Evolutionary conservation across 2,888 invertebrate species (phyloP).

Genomic region (Rhagonycha fulva): DNA sequence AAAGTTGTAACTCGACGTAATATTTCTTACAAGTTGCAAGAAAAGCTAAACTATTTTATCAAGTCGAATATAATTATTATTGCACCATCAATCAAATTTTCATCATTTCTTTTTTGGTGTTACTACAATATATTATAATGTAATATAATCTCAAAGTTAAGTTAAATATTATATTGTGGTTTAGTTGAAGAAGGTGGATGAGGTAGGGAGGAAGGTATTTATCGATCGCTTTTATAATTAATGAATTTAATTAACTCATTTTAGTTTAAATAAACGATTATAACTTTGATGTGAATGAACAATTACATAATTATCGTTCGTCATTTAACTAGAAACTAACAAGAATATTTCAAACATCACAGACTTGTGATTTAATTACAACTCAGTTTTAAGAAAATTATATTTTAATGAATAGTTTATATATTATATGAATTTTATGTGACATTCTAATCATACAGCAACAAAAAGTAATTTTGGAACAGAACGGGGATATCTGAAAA

Average conservation of each 20-base stretch:
- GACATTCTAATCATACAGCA: slow-evolving; percentile 31
- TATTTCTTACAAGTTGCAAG: background rate
- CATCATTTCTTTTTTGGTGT: background rate
- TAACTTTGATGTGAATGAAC: background rate
- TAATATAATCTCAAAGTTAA: background rate
- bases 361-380: background rate
- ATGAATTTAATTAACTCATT: slow-evolving; percentile 2
- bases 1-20: background rate
- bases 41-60: background rate
- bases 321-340: background rate
- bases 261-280: slow-evolving; percentile 1
- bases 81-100: background rate
- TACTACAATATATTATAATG: background rate
- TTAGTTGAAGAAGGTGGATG: background rate
- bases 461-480: slow-evolving; percentile 29
- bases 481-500: slow-evolving; percentile 29
- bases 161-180: background rate
- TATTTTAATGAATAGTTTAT: slow-evolving; percentile 26
- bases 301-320: background rate
- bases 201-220: background rate
- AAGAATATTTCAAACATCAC: background rate
- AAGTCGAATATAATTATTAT: background rate
- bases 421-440: slow-evolving; percentile 25
- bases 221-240: background rate
- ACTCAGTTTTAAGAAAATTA: slow-evolving; percentile 8